Base-by-base conservation (phyloP, 2,797 vertebrate species). In the Toxotes lorentzi region DNA sequence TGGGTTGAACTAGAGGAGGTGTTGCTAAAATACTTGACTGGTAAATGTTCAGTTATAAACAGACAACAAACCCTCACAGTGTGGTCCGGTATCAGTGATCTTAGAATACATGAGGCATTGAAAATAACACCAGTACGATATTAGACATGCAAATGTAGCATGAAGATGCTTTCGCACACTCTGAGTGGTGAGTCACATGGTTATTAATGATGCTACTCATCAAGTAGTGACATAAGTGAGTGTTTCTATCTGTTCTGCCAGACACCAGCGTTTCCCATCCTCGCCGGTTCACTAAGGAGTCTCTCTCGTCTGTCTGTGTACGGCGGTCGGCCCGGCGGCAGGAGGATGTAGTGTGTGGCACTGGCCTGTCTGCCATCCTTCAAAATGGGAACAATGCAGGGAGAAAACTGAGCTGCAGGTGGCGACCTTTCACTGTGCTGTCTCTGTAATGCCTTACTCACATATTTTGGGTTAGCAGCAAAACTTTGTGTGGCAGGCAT, bases 401-500 rank as follows among this genome's bases (percentile, higher is more conserved):
- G 95, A 30, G 90, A 79, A 1, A 73, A 68, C 56, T 82, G 89
- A 11, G 79, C 63, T 4, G 83, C 40, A 23, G 86, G 78, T 5
- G 95, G 87, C 5, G 93, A 89, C n/a, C 96, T 95, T 62, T 97
- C 96, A 16, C 95, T 97, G 76, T 94, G 94, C 91, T 97, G 97
- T 91, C 96, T 95, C 78, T 96, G 97, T 47, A 96, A 91, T 5
- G 95, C 95, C 91, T 97, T 98, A 87, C 98, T 99, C 79, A 99
- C 97, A 0, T 99, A 99, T 50, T 99, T 97, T 4, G 98, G 98
- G 84, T 99, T 97, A 3, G 98, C 97, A 72, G 98, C 98, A 78
- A 99, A 99, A 87, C 98, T 99, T 93, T 99, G 98, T 0, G 98
- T 99, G 2, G 97, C 96, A 48, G 98, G 98, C 98, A 99, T 99